Conservation (phyloP, 2,113 vertebrate genomes). For the Toxotes jaculatrix region DNA sequence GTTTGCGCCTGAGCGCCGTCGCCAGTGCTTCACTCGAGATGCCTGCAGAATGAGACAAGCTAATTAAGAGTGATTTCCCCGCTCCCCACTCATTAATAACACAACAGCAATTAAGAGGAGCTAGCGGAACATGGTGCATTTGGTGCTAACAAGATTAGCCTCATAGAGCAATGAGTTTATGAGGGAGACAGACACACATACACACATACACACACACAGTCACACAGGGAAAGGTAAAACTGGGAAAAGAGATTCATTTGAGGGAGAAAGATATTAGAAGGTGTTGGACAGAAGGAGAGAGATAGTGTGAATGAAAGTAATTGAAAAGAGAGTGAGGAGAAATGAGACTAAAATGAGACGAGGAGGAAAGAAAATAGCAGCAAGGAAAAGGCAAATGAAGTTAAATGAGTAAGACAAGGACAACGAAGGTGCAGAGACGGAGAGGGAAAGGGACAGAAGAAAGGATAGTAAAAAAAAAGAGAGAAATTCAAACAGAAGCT, state of each 20-base stretch:
- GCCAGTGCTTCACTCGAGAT: constrained; percentile 71
- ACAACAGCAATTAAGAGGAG: constrained; percentile 98
- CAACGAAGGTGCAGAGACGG: background rate
- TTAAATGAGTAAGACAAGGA: constrained; percentile 28
- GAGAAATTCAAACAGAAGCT: constrained; percentile 13
- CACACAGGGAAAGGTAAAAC: constrained; percentile 5
- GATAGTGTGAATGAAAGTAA: constrained; percentile 28
- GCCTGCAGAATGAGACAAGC: constrained; percentile 94
- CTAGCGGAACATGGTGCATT: constrained; percentile 88
- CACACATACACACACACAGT: constrained; percentile 27
- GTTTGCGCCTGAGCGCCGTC: constrained; percentile 86
- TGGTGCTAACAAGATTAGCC: constrained; percentile 88
- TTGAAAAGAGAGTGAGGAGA: constrained; percentile 27
- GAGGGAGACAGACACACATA: constrained; percentile 49
- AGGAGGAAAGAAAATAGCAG: background rate
- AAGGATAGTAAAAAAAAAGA: background rate
- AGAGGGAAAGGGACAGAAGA: constrained; percentile 11
- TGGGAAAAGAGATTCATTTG: constrained; percentile 33
- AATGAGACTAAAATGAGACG: constrained; percentile 13
- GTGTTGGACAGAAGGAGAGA: constrained; percentile 41
- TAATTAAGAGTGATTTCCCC: constrained; percentile 98
- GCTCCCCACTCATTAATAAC: constrained; percentile 97
- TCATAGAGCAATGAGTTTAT: constrained; percentile 84
- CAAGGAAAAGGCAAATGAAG: constrained; percentile 1
- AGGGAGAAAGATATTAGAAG: constrained; percentile 52